Evolutionary conservation across 1,140 invertebrate species (phyloP).

Genomic region (Drosophila takahashii): DNA sequence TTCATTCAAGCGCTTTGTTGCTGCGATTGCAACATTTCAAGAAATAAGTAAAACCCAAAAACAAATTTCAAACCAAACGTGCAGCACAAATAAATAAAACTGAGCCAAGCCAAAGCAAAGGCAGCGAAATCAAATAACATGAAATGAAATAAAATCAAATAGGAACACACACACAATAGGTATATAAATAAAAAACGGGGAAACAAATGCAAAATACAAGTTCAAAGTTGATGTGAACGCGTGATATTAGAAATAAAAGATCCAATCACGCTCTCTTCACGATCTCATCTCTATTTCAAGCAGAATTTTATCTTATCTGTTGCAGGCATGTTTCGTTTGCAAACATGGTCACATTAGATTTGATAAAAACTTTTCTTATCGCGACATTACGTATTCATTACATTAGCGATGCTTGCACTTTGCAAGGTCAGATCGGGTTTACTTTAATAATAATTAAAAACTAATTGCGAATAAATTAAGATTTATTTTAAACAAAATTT

Average conservation of each 20-base stretch:
- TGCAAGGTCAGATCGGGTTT: background rate
- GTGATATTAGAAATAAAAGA: background rate
- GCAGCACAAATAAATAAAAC: conserved; percentile 37
- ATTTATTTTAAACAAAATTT: too few species aligned
- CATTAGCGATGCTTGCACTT: background rate
- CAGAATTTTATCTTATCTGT: background rate
- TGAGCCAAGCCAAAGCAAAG: conserved; percentile 15
- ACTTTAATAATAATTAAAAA: background rate
- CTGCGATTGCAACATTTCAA: conserved; percentile 43
- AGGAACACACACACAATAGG: conserved; percentile 3
- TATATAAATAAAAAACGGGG: conserved; percentile 4
- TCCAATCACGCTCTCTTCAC: background rate
- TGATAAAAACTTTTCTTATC: background rate
- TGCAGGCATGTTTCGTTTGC: background rate
- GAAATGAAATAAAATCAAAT: conserved; percentile 35
- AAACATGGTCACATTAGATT: conserved; percentile 7
- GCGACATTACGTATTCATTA: conserved; percentile 1
- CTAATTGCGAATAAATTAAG: background rate
- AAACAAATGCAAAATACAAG: conserved; percentile 18
- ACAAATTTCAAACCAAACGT: conserved; percentile 38
- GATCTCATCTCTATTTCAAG: background rate
- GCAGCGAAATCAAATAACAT: conserved; percentile 34
- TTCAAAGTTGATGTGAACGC: conserved; percentile 1
- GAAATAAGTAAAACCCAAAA: conserved; percentile 46
- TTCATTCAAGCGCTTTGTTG: conserved; percentile 43